A percentile compares a stretch with the other conserved stretches of the same genome.
Evolutionary conservation across 2,797 vertebrate genomes (phyloP).

Genomic region (Sibirionetta formosa): DNA sequence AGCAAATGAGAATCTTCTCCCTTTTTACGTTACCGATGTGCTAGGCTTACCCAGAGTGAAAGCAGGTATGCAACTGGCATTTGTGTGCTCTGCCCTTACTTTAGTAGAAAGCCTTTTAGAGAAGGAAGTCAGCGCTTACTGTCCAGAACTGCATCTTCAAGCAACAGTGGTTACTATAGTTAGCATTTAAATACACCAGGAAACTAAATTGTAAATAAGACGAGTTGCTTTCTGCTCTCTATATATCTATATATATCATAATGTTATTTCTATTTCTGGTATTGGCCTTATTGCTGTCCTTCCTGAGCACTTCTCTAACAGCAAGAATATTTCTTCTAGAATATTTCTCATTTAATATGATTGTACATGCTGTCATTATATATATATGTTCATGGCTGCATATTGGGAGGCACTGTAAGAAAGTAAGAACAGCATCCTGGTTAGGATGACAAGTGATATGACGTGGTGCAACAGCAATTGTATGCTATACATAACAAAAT

Average conservation of each 20-base stretch:
- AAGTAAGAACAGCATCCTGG: not conserved
- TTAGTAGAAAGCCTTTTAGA: not conserved
- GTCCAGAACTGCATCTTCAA: not conserved
- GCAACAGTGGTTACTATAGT: not conserved
- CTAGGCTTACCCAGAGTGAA: rapidly evolving
- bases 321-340: not conserved
- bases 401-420: not conserved
- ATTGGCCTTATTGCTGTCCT: not conserved
- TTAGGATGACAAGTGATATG: not conserved
- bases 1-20: not conserved
- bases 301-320: not conserved
- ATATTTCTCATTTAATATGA: not conserved
- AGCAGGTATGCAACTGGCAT: not conserved
- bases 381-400: not conserved
- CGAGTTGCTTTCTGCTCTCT: not conserved
- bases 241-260: not conserved
- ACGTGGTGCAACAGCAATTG: rapidly evolving
- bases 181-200: not conserved
- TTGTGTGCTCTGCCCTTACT: not conserved
- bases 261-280: not conserved
- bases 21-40: too few species aligned
- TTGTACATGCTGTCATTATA: not conserved
- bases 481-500: not conserved
- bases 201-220: not conserved
- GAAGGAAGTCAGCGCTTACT: not conserved